Evolutionary conservation across 2,113 vertebrate species (phyloP), one percentile per base, ranked within the genome.

Genomic region (Petromus typicus): DNA sequence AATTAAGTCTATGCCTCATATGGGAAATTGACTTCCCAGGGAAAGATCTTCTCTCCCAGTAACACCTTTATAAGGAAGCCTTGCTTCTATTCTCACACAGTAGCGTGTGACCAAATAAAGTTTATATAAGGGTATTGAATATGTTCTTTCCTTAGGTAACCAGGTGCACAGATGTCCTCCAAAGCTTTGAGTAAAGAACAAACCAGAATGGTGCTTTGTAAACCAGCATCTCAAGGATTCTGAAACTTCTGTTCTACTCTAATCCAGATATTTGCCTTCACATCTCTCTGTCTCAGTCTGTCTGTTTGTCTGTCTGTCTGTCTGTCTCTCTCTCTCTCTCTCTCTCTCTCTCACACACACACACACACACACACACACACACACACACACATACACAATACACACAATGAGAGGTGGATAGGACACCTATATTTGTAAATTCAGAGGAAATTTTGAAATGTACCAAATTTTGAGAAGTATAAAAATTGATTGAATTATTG

Each of bases 101-200:
- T 1, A 30, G 10, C 1, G 43, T 32, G 11, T 32, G 54, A 23
- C n/a, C n/a, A 37, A 59, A 34, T 30, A 56, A 1, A 23, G 25
- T 43, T 27, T 34, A 1, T 30, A 11, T n/a, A 23, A 85, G 23
- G 7, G 37, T 27, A 3, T 71, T 4, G 79, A 56, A 20, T 69
- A 17, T 12, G 63, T 30, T 86, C 7, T 40, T 48, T 32, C 20
- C 23, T 16, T 12, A 0, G 56, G 8, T 6, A 20, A 9, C n/a
- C 11, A 18, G 4, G 3, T 1, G 4, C 32, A 16, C 32, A 85
- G 34, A 13, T 64, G 1, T 16, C 4, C 0, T 17, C 93, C 69
- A 48, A 1, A 89, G 16, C 0, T 37, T 27, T 81, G 56, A 4
- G 17, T 0, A 82, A 23, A 59, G n/a, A 63, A 27, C 94, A 16